Percentiles rank a stretch among this genome's conserved stretches.
These are phyloP conservation scores for Eristalis pertinax DNA, from an alignment of 2,888 invertebrate species.

Conservation along the genomic window DNA sequence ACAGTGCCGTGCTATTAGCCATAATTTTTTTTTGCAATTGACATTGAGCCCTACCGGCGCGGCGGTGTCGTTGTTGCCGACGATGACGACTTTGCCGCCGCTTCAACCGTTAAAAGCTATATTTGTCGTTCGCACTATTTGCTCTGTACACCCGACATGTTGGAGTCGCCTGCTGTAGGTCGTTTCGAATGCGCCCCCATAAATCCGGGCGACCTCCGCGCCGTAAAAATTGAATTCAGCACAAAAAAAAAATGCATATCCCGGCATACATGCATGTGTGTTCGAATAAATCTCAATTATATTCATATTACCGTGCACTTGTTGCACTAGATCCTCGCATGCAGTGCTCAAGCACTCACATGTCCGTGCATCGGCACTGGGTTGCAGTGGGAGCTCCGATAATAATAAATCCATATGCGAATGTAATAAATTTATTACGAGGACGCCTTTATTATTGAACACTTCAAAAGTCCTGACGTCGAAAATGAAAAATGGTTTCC, in stretches of 20 bases:
- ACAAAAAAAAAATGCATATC: background rate
- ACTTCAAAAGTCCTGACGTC: constrained; percentile 58
- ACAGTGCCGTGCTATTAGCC: background rate
- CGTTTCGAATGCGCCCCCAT: background rate
- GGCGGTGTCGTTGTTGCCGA: background rate
- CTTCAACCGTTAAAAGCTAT: background rate
- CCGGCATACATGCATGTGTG: background rate
- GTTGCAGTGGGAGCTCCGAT: background rate
- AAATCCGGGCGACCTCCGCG: background rate
- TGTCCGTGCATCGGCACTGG: background rate
- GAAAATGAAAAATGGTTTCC: constrained; percentile 65
- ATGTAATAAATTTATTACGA: constrained; percentile 67
- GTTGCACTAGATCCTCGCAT: constrained; percentile 48
- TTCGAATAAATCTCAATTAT: constrained; percentile 50
- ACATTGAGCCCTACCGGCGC: background rate
- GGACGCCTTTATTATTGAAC: constrained; percentile 63
- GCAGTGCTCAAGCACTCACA: background rate
- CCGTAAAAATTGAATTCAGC: constrained; percentile 1
- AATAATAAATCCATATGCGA: constrained; percentile 61
- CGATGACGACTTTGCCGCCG: too few species aligned
- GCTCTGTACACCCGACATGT: background rate
- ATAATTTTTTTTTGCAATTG: background rate
- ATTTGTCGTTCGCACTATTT: background rate
- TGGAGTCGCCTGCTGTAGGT: background rate
- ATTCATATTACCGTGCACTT: constrained; percentile 53